Base-by-base conservation (phyloP, 2,113 vertebrate species). In the Balaeniceps rex region DNA sequence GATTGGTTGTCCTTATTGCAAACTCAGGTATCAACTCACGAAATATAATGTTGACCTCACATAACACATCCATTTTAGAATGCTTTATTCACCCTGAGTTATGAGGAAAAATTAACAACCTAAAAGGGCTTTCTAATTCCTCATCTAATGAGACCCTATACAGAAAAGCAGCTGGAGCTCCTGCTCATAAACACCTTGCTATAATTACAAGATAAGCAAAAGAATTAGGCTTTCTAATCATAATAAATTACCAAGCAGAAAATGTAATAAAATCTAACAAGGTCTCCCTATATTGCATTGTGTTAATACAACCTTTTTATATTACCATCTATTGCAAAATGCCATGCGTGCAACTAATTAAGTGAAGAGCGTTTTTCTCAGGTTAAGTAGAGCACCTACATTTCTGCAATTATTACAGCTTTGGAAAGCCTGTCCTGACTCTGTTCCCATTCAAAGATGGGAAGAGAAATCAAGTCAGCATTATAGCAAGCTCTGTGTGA, bases 201-300 rank as follows among this genome's bases (percentile, higher is more conserved):
- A 76, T 76, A 96, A 94, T 89, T 93, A 93, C 58, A 82, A 85
- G 88, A 82, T 61, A 95, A 93, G 83, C 31, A 95, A 93, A 96
- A 93, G 31, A 87, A 93, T 89, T 87, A 91, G 49, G 52, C 28
- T 91, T 91, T 88, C 74, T 87, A 94, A 95, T 85, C 0, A 1
- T 38, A 94, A 95, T 72, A 85, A 94, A 91, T 84, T 89, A 72
- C 29, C 16, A 69, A 78, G 69, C 23, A 69, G 44, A 91, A 95
- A 82, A 76, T 18, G 18, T 26, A 92, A 89, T 94, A 94, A 96
- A 91, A 93, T 49, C 65, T 82, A 85, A 72, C 69, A 72, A 86
- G 61, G 46, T 88, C 64, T 85, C 44, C 82, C 40, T 78, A 52
- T 46, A 69, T 40, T 49, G 31, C 31, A 57, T 46, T 69, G 65